Conservation (phyloP, 2,113 vertebrate genomes). For the Rostratula benghalensis region DNA sequence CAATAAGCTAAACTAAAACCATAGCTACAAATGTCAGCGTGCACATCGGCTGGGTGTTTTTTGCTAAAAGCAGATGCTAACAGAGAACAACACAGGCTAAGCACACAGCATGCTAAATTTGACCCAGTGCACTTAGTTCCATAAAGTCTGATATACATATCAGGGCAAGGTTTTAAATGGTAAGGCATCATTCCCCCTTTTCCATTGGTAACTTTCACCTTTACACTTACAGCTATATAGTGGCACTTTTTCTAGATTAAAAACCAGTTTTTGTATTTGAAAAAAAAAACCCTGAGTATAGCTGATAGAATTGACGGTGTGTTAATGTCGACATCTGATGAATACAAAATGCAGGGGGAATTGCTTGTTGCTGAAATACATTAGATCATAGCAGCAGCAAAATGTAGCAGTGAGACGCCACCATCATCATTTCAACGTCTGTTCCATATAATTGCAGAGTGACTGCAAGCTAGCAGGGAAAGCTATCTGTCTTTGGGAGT, state of each 20-base stretch:
- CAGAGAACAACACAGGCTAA: not conserved
- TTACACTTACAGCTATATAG: not conserved
- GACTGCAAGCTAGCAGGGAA: slow-evolving; percentile 21
- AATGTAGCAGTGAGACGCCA: slow-evolving; percentile 49
- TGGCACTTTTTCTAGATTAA: slow-evolving; percentile 11
- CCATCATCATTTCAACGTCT: slow-evolving; percentile 30
- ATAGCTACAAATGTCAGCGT: not conserved
- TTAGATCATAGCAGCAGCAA: slow-evolving; percentile 51
- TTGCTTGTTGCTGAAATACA: slow-evolving; percentile 42
- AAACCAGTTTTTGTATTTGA: slow-evolving; percentile 13
- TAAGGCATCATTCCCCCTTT: not conserved
- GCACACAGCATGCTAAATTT: not conserved
- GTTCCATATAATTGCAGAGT: slow-evolving; percentile 56
- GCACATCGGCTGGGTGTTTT: not conserved
- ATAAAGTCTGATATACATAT: not conserved
- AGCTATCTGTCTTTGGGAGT: slow-evolving; percentile 43
- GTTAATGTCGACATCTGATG: slow-evolving; percentile 46
- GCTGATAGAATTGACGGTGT: slow-evolving; percentile 35
- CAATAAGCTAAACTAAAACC: not conserved
- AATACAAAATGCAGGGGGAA: slow-evolving; percentile 50
- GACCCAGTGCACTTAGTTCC: not conserved
- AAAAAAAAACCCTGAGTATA: not conserved
- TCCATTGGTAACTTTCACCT: not conserved
- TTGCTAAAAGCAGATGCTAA: not conserved
- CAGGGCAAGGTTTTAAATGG: not conserved